Evolutionary conservation across 2,113 vertebrate genomes (phyloP), one percentile per base, ranked within the genome.

Genomic region (Brachypodius melanocephalos): DNA sequence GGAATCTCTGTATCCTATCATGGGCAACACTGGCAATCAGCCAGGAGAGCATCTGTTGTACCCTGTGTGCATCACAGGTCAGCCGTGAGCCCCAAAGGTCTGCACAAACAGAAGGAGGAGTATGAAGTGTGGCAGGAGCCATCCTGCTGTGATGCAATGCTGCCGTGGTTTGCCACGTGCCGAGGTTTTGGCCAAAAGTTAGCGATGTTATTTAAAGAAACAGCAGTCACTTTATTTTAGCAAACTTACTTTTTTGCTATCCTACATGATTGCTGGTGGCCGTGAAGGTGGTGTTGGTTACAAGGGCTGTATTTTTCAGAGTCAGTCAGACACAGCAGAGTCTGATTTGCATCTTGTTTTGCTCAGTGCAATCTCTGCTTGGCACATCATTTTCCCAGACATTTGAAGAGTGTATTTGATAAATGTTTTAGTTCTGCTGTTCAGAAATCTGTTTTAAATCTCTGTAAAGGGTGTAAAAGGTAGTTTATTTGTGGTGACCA

Each of bases 121-220:
- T 14, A 3, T 55, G 29, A 67, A 55, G 54, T 62, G 63, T 58
- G 36, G 49, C 12, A 79, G 71, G 21, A 32, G 48, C 71, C 63
- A 58, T 36, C 42, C 17, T 0, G 0, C 10, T 59, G 59, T 28
- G 68, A 71, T 13, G 36, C 0, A 0, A 8, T 19, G 61, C 52
- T 71, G 68, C 85, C 73, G 15, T 46, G 40, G 20, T 75, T 72
- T 76, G 36, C 46, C 6, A 0, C 8, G 6, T 58, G 38, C 32
- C 0, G 3, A 51, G 48, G 32, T 63, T 74, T 90, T 36, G 83
- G 40, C 57, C 46, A 12, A 68, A 61, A 67, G 31, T 31, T 72
- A 26, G 20, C 8, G 5, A 26, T 52, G 49, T 38, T 48, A 5
- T 52, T 93, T 90, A 81, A 75, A 80, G 28, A 61, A 92, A 26